Evolutionary conservation across 2,888 invertebrate species (phyloP).

Genomic region (Amiota mariae): DNA sequence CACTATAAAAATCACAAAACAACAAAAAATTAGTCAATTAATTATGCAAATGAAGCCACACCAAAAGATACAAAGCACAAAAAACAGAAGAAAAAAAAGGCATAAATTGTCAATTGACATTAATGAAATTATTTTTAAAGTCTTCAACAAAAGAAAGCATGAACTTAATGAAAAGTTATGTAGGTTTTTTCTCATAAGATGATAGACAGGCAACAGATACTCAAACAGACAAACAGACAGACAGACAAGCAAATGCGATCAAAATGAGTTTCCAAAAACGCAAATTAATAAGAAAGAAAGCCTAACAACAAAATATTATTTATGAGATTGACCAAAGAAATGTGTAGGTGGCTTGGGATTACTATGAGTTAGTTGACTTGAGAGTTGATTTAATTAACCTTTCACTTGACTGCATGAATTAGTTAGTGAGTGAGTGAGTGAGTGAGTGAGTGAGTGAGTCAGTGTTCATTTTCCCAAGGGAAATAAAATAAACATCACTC

Average conservation of each 20-base stretch:
- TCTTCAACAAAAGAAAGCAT: constrained; percentile 33
- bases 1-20: constrained; percentile 53
- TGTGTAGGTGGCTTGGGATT: background rate
- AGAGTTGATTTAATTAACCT: constrained; percentile 45
- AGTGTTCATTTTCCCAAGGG: constrained; percentile 3
- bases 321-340: background rate
- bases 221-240: background rate
- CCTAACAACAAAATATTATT: background rate
- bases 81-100: constrained; percentile 2
- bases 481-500: constrained; percentile 49
- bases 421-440: too few relatives aligned
- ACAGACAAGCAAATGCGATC: background rate
- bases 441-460: too few relatives aligned
- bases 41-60: constrained; percentile 54
- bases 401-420: constrained; percentile 1
- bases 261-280: too few relatives aligned
- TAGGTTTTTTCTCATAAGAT: too few relatives aligned
- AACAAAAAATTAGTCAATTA: constrained; percentile 52
- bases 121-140: constrained; percentile 50
- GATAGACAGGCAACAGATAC: background rate
- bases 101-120: constrained; percentile 24
- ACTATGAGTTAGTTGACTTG: background rate
- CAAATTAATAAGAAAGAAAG: background rate
- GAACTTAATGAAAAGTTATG: constrained; percentile 23
- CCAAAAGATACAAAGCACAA: background rate